Percentiles rank a stretch among this genome's conserved stretches.
Evolutionary conservation across 2,113 vertebrate genomes (phyloP).

Genomic region (Helogale parvula): DNA sequence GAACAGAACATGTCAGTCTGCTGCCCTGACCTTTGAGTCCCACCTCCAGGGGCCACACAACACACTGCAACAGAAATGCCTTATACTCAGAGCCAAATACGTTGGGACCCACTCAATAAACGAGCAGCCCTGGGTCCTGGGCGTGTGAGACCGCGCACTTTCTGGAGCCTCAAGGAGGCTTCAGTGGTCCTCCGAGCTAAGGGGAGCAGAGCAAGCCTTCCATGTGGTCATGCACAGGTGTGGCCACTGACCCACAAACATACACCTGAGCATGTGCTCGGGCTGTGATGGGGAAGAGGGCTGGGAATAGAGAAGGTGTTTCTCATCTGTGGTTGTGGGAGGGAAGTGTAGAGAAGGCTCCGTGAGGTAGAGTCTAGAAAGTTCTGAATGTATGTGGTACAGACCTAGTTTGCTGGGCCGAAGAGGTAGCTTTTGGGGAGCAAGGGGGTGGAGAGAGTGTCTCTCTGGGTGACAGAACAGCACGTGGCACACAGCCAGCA

Average conservation of each 20-base stretch:
- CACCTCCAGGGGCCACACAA: neutral
- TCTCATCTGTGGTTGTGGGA: neutral
- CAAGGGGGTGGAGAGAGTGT: no score
- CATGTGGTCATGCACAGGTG: neutral
- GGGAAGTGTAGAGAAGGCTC: neutral
- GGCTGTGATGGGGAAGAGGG: neutral
- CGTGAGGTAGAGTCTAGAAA: neutral
- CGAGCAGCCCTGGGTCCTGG: neutral
- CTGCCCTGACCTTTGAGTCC: neutral
- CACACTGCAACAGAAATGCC: neutral
- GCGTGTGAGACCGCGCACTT: neutral
- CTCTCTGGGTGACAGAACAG: neutral
- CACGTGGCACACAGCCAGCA: rapidly evolving
- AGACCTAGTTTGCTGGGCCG: neutral
- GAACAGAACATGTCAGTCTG: neutral
- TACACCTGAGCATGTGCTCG: neutral
- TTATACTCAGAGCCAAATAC: neutral
- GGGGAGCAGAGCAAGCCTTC: neutral
- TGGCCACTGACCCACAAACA: neutral
- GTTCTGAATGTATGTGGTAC: neutral
- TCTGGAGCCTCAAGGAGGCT: neutral
- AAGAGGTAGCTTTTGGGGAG: neutral
- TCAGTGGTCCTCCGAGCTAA: neutral
- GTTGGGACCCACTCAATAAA: neutral
- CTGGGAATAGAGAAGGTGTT: neutral